phyloP scores from a whole-genome alignment of 2,797 vertebrate species.

The Artibeus jamaicensis region DNA sequence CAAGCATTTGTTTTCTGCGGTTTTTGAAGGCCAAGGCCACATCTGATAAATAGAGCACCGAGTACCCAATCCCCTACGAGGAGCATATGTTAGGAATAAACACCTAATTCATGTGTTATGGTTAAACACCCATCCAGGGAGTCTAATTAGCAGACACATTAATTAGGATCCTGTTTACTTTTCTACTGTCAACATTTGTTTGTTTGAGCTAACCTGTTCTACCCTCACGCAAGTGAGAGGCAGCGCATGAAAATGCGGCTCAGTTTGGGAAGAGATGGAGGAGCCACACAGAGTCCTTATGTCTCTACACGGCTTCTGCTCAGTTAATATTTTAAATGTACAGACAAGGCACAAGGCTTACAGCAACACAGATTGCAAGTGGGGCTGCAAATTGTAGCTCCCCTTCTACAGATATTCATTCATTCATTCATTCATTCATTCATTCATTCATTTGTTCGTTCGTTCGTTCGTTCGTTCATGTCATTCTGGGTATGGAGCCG shows the following conservation, averaged over 20 bases:
- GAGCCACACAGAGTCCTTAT: neutral
- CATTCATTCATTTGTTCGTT: neutral
- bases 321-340: neutral
- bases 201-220: slow-evolving; percentile 41
- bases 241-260: neutral
- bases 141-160: slow-evolving; percentile 58
- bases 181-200: slow-evolving; percentile 57
- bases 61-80: neutral
- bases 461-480: neutral
- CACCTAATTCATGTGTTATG: slow-evolving; percentile 43
- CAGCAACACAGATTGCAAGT: neutral
- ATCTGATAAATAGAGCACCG: neutral
- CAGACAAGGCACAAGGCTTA: neutral
- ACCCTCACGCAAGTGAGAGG: neutral
- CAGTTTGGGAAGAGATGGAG: neutral
- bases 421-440: neutral
- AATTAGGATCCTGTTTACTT: slow-evolving; percentile 64
- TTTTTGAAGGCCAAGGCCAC: slow-evolving; percentile 46
- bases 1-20: neutral
- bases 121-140: slow-evolving; percentile 44
- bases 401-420: neutral
- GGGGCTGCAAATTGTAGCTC: neutral
- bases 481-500: neutral
- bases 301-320: neutral
- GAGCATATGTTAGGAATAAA: slow-evolving; percentile 58